Base-by-base conservation (phyloP, 2,113 vertebrate genomes). In the Columbina picui region DNA sequence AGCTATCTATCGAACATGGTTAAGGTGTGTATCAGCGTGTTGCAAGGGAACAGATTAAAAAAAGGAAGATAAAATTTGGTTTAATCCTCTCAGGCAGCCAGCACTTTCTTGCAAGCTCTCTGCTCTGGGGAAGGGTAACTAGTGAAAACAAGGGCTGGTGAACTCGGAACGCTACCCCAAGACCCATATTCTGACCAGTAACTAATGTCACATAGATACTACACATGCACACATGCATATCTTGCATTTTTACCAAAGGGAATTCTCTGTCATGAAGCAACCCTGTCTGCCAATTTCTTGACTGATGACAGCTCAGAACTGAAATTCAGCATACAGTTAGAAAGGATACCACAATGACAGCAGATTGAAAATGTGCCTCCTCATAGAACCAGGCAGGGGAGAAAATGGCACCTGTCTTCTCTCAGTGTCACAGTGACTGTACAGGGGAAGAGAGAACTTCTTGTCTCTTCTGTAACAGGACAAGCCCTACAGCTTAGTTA, bases 151-250 rank as follows among this genome's bases (percentile, higher is more conserved):
- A 27, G 21, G 8, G 29, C 38, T 67, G 19, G 30, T 45, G 19
- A 49, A 21, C 29, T 45, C 34, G 34, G 6, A 79, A 52, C 20
- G 12, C 27, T 39, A 16, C 0, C 0, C 7, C 23, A 87, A 49
- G 50, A 30, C 34, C n/a, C 17, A 7, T 53, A 34, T 55, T 39
- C 34, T 27, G 7, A 65, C 34, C 38, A 45, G 52, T 21, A 45
- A 14, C 27, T n/a, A 21, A 59, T 3, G 12, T 12, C 13, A 43
- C 4, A 0, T 2, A 9, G 21, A 57, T 29, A 32, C 22, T 5
- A 34, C 50, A 20, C 8, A 8, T 1, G 1, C 13, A n/a, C 8
- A 12, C 1, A 0, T 6, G 5, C 27, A 27, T 25, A 26, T 65
- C 26, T 65, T 27, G 0, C 23, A 20, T 29, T 84, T 61, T 70